Conservation (phyloP, 2,113 vertebrate species). For the Podarcis cretensis region DNA sequence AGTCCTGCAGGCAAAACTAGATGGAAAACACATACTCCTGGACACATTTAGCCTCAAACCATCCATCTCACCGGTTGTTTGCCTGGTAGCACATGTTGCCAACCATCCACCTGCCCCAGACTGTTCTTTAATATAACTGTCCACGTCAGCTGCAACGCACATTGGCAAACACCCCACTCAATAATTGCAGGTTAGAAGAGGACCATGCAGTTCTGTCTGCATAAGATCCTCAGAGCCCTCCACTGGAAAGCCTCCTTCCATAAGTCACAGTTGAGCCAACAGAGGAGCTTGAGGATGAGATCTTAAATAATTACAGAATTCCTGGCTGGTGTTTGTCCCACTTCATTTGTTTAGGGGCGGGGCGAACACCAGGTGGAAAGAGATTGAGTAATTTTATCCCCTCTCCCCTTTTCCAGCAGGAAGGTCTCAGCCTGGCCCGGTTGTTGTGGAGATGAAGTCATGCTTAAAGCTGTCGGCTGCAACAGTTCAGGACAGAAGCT, state of each 20-base stretch:
- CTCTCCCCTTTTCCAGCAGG: neutral
- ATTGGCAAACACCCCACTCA: conserved; percentile 49
- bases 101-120: neutral
- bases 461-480: conserved; percentile 35
- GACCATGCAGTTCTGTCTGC: conserved; percentile 44
- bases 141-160: conserved; percentile 29
- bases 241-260: neutral
- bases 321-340: conserved; percentile 24
- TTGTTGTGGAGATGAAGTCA: conserved; percentile 17
- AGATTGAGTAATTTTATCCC: neutral
- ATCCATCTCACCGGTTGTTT: neutral
- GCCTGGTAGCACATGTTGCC: neutral
- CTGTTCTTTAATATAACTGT: conserved; percentile 17
- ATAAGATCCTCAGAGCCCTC: neutral
- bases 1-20: neutral
- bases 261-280: neutral
- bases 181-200: conserved; percentile 55
- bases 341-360: neutral
- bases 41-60: neutral
- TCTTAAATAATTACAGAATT: conserved; percentile 52
- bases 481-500: conserved; percentile 42
- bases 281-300: neutral
- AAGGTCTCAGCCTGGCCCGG: neutral
- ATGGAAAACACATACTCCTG: too few relatives aligned
- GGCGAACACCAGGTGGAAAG: conserved; percentile 34